Conservation (phyloP, 2,113 vertebrate genomes). For the Nothobranchius furzeri region DNA sequence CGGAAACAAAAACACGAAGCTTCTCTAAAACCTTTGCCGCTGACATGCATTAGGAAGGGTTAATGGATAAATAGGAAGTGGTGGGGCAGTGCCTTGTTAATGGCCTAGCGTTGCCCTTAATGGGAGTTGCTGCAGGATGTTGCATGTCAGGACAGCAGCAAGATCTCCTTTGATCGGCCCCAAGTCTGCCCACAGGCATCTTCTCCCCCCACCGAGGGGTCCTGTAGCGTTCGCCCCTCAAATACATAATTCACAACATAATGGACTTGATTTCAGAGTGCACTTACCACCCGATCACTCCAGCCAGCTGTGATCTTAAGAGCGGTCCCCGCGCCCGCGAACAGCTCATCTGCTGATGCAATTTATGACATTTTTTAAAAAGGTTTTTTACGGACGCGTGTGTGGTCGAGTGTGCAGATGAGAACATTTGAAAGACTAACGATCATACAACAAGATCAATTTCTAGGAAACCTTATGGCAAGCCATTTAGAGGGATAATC, state of each 20-base stretch:
- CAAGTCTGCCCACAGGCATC: constrained; percentile 47
- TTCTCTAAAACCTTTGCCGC: constrained; percentile 40
- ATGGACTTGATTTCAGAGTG: constrained; percentile 79
- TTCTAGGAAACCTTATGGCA: constrained; percentile 64
- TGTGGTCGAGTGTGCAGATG: constrained; percentile 57
- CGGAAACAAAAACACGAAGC: constrained; percentile 53
- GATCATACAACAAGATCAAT: constrained; percentile 72
- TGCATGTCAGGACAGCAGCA: constrained; percentile 42
- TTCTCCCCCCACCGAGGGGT: constrained; percentile 26
- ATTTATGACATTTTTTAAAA: constrained; percentile 72
- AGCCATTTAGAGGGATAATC: constrained; percentile 61
- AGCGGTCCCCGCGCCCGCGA: constrained; percentile 32
- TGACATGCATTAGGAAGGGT: constrained; percentile 62
- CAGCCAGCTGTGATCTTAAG: constrained; percentile 66
- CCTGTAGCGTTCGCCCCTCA: constrained; percentile 50
- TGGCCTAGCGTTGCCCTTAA: constrained; percentile 74
- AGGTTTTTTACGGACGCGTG: constrained; percentile 48
- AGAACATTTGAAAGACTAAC: constrained; percentile 71
- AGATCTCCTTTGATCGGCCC: constrained; percentile 47
- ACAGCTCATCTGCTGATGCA: constrained; percentile 47
- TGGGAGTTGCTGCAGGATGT: constrained; percentile 53
- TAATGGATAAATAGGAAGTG: constrained; percentile 66
- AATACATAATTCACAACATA: constrained; percentile 82
- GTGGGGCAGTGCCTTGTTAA: constrained; percentile 68
- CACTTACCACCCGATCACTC: constrained; percentile 71